Base-by-base conservation (phyloP, 92 coral and sea anemone species). In the Porites evermanni region DNA sequence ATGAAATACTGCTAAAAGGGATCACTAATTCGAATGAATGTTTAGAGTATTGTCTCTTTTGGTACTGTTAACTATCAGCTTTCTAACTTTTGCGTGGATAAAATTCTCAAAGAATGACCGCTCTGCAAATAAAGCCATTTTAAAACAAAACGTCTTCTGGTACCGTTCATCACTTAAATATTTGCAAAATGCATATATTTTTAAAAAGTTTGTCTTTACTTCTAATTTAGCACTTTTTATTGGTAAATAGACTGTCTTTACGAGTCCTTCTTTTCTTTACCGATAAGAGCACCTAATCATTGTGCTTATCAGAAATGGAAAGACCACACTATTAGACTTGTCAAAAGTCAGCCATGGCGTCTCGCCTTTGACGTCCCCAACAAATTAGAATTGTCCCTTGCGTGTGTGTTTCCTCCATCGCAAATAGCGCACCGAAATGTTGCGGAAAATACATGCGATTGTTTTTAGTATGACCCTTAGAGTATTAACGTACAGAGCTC, bases 291-390 rank as follows among this genome's bases (percentile, higher is more conserved):
- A 10, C 32, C 59, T 14, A 38, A 70, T 71, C 58, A 18, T 53
- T 70, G 53, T 52, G 84, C 68, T 81, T 70, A 71, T 81, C 86
- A 58, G 16, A 58, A 29, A 18, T 12, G 77, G 24, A 59, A 71
- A 60, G 19, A 14, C 32, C 8, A 59, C 50, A 71, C 71, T 65
- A 81, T 58, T 14, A 69, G 24, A 5, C 24, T 70, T 81, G 78
- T 81, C 86, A 81, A 1, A 29, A 16, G 26, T 24, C 78, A 59
- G 86, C n/a, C 78, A 20, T 56, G 6, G 7, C 75, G 86, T 81
- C 78, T 70, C 82, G 7, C 50, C 7, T 19, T 16, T 21, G 21
- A 74, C 19, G 21, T 29, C 32, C 53, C 53, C 58, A 16, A 19
- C 56, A 26, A 53, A 29, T 71, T 78, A 81, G 47, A 38, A 51